A percentile compares a stretch with the other conserved stretches of the same genome.
These are phyloP conservation scores for Heteronetta atricapilla DNA, from an alignment of 2,113 vertebrate genomes.

Conservation along the genomic window DNA sequence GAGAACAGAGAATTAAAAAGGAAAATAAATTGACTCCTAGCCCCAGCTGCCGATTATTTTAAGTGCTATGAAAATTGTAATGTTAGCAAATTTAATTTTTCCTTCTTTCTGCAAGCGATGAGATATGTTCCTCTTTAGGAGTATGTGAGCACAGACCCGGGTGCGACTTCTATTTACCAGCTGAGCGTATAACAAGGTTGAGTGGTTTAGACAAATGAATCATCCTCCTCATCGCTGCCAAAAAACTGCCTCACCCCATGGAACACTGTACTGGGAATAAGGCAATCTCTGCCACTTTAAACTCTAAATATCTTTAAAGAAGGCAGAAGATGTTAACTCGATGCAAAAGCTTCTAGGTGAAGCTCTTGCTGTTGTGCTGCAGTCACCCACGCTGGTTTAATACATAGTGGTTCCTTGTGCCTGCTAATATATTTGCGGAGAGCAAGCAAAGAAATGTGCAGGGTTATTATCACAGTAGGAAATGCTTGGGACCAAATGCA, in stretches of 20 bases:
- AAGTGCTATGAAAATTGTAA: neutral
- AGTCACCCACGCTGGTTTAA: neutral
- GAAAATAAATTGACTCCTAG: neutral
- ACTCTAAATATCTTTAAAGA: neutral
- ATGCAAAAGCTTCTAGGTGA: neutral
- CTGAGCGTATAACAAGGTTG: neutral
- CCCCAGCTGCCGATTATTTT: neutral
- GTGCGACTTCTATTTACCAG: neutral
- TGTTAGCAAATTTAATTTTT: neutral
- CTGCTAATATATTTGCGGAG: neutral
- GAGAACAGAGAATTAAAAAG: neutral
- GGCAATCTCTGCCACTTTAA: neutral
- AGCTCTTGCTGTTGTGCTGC: neutral
- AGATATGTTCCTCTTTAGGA: neutral
- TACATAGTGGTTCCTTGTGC: neutral
- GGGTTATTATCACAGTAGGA: neutral
- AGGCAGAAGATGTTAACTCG: neutral
- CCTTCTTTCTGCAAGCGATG: neutral
- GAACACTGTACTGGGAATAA: neutral
- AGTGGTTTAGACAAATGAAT: neutral
- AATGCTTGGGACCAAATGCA: neutral
- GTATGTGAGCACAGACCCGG: neutral
- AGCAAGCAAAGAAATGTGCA: accelerated
- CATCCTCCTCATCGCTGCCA: neutral
- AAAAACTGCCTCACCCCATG: neutral